Base-by-base conservation (phyloP, 2,888 invertebrate genomes). In the Stenoptilia bipunctidactyla region DNA sequence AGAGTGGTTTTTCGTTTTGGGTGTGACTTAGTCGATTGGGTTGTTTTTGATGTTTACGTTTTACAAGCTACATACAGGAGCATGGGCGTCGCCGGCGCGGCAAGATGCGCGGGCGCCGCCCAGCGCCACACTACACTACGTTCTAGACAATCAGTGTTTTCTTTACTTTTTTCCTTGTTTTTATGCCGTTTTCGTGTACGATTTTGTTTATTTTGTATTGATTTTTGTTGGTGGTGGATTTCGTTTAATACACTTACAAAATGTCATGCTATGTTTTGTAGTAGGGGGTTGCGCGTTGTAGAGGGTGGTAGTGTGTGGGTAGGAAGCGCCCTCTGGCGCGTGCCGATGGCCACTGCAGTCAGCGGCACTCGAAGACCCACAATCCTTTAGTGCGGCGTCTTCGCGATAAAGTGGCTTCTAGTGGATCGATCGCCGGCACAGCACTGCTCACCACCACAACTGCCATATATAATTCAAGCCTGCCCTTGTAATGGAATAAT, bases 21-120 rank as follows among this genome's bases (percentile, higher is more conserved):
- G 82, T 80, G 82, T 83, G 82, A 82, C 75, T 80, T 83, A 83
- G 83, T 79, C 83, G 79, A 83, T 83, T 83, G 83, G 82, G 82
- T 82, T 80, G 42, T 75, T 77, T 20, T 83, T 76, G 75, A 80
- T 82, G 82, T 83, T 82, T 83, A 74, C 79, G 71, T 82, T 83
- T 82, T 76, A 58, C 42, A 66, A 72, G 77, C 79, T 80, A 79
- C 79, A 79, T 70, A 63, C 53, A 63, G 66, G 65, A 66, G 73
- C 70, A 66, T 74, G 77, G 76, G 76, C 79, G 82, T 79, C 79
- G 72, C 73, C 67, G 58, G 63, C 61, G 51, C 45, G 45, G 51
- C 44, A 43, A 45, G 63, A 67, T 44, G 45, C 63, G 68, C 74
- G 59, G 70, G 73, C 82, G 76, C 77, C 75, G 77, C 82, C 69